Base-by-base conservation (phyloP, 1,140 invertebrate genomes). In the Lasioglossum baleicum region DNA sequence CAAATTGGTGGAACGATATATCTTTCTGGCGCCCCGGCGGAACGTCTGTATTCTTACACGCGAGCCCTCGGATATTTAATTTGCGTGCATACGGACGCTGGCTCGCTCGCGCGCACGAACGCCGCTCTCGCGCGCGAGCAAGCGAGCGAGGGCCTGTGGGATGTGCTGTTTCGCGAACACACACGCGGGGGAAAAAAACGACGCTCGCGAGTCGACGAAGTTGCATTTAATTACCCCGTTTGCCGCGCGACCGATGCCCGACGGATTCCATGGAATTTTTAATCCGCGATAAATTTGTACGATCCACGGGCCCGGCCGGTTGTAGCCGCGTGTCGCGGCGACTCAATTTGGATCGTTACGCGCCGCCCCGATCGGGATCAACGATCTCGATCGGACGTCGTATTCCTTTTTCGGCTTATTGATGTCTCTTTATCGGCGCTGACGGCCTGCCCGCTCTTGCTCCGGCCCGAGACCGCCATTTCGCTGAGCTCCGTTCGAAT, bases 1-100 rank as follows among this genome's bases (percentile, higher is more conserved):
- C 89, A 91, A 93, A 93, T 93, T 93, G 91, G 88, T 84, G 80
- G 77, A 82, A 76, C 88, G 88, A 91, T 92, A 90, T 90, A 90
- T 91, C 90, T 90, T 90, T 83, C 86, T 88, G 87, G 82, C 88
- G 86, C 89, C 89, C 87, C 80, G 83, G 79, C 72, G 75, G 51
- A 87, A 90, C 80, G 85, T 87, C 88, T 88, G 83, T 87, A 90
- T 88, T 87, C 80, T 86, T 88, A 87, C 89, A 90, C 89, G 85
- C 88, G 87, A 90, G 89, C 83, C 79, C 78, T 53, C 63, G 60
- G 89, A 91, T 91, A 91, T 90, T 91, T 90, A 90, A 91, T 90
- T 89, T 84, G 89, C 88, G 87, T 91, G 89, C 87, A 83, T 84
- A 84, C 77, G 10, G 20, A 56, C 42, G 60, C 42, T 26, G 0